Conservation (phyloP, 2,113 vertebrate genomes). For the Pristiophorus japonicus region DNA sequence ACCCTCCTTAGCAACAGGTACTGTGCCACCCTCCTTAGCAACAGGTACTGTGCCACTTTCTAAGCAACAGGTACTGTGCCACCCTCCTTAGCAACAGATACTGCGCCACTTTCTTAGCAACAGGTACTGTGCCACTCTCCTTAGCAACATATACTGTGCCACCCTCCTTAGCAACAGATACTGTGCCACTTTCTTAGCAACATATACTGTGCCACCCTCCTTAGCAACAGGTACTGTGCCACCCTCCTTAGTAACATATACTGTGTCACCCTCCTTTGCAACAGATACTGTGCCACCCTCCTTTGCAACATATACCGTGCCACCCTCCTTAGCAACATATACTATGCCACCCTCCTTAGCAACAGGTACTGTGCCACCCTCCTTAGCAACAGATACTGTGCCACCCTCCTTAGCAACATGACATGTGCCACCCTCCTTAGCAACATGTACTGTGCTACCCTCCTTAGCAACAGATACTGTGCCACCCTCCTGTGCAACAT, state of each 20-base stretch:
- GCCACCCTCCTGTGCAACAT: not conserved
- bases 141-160: slow-evolving; percentile 74
- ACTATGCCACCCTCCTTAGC: not conserved
- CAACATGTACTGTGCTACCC: not conserved
- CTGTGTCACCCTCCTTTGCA: not conserved
- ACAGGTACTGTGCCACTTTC: not conserved
- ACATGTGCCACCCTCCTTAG: not conserved
- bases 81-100: not conserved
- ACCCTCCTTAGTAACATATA: not conserved
- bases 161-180: not conserved
- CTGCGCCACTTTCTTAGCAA: not conserved
- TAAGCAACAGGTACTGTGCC: not conserved
- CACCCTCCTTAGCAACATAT: not conserved
- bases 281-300: not conserved
- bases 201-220: too few relatives aligned
- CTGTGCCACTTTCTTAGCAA: too few relatives aligned
- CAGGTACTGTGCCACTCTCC: not conserved
- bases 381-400: not conserved
- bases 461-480: slow-evolving; percentile 73
- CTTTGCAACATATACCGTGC: not conserved
- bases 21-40: not conserved
- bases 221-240: not conserved
- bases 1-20: not conserved
- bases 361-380: not conserved
- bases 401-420: not conserved